Evolutionary conservation across 2,113 vertebrate genomes (phyloP).

Genomic region (Cyphomyrus plagiostoma): DNA sequence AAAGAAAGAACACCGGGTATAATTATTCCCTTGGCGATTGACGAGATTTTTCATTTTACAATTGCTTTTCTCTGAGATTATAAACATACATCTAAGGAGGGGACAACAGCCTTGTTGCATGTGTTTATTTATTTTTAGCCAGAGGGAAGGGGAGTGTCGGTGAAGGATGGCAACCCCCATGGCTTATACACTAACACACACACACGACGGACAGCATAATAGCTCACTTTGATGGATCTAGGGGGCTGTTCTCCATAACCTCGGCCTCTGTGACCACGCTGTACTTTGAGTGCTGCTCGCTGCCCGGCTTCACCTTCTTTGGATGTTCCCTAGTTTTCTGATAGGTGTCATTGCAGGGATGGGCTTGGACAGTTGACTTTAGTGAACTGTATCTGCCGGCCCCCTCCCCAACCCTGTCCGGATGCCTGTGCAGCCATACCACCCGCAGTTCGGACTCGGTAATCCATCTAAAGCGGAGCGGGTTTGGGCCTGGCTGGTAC

Average conservation of each 20-base stretch:
- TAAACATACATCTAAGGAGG: neutral
- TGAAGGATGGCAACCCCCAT: neutral
- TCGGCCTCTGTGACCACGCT: neutral
- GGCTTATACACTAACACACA: neutral
- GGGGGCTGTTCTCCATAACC: neutral
- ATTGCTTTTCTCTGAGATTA: neutral
- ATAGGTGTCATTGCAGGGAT: neutral
- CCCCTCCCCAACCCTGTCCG: neutral
- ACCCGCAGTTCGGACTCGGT: neutral
- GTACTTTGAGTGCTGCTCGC: neutral
- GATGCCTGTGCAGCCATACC: neutral
- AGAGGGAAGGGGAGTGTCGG: neutral
- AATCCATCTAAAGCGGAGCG: neutral
- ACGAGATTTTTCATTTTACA: neutral
- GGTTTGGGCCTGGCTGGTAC: neutral
- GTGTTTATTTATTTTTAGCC: neutral
- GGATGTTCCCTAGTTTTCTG: neutral
- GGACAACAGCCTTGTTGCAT: slow-evolving; percentile 2
- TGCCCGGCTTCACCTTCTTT: neutral
- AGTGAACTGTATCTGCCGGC: neutral
- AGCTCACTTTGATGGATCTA: slow-evolving; percentile 9
- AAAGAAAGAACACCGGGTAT: neutral
- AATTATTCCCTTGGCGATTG: neutral
- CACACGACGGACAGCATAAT: neutral
- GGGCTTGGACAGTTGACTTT: neutral